phyloP scores from a whole-genome alignment of 2,113 vertebrate species.

The Cichladusa arquata region DNA sequence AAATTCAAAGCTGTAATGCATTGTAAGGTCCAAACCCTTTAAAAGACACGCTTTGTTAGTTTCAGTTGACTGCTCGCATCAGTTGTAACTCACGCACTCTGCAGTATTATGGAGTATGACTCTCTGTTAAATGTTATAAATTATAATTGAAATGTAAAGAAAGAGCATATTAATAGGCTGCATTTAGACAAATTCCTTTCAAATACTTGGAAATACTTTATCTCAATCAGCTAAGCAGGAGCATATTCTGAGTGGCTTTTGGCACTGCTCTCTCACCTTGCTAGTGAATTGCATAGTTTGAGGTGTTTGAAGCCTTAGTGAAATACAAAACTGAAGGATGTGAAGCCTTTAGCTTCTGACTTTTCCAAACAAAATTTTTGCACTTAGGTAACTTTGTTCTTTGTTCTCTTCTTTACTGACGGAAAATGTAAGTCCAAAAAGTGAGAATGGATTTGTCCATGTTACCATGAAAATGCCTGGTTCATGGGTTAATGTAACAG shows the following conservation, averaged over 20 bases:
- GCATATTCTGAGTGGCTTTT: background rate
- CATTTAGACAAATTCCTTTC: background rate
- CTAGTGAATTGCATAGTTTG: background rate
- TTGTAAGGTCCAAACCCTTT: background rate
- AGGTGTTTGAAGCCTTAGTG: background rate
- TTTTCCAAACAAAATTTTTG: background rate
- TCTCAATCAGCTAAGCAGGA: background rate
- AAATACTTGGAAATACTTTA: background rate
- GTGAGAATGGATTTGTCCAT: background rate
- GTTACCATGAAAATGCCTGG: background rate
- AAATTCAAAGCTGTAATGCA: background rate
- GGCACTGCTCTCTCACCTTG: background rate
- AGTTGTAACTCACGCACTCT: background rate
- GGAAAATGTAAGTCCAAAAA: background rate
- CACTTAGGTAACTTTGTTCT: background rate
- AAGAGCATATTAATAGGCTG: background rate
- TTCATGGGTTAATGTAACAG: background rate
- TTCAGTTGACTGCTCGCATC: conserved; percentile 20
- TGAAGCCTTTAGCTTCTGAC: background rate
- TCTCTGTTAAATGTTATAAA: background rate
- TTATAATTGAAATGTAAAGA: background rate
- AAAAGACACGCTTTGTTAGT: background rate
- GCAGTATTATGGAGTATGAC: background rate
- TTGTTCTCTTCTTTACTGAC: background rate
- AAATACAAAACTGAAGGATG: background rate